phyloP scores from a whole-genome alignment of 2,797 vertebrate genomes.

The Cirrhinus mrigala region DNA sequence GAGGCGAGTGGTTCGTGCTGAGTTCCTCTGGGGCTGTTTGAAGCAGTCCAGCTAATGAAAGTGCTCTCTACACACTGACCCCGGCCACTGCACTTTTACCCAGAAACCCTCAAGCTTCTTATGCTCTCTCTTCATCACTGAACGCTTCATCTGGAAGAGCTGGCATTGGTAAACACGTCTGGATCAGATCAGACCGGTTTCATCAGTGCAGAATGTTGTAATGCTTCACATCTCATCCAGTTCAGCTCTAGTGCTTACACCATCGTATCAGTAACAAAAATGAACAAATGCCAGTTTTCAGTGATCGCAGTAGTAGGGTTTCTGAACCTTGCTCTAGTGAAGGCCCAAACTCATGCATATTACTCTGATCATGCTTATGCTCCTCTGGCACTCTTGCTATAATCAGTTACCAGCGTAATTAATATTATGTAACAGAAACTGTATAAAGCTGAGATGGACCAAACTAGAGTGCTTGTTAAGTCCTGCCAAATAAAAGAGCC shows the following conservation, averaged over 20 bases:
- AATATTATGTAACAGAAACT: too few relatives aligned
- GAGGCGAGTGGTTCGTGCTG: background rate
- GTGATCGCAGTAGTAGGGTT: too few relatives aligned
- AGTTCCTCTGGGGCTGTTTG: background rate
- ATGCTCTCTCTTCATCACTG: background rate
- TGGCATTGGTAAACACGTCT: background rate
- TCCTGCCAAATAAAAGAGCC: too few relatives aligned
- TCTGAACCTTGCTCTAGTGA: background rate
- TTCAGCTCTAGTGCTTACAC: too few relatives aligned
- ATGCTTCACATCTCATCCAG: too few relatives aligned
- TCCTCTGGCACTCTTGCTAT: too few relatives aligned
- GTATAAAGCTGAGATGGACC: too few relatives aligned
- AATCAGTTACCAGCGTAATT: too few relatives aligned
- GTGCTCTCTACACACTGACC: constrained; percentile 3
- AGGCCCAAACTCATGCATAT: too few relatives aligned
- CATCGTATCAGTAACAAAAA: too few relatives aligned
- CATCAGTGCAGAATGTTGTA: background rate
- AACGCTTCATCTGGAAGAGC: background rate
- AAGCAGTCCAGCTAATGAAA: background rate
- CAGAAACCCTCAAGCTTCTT: background rate
- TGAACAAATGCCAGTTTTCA: background rate
- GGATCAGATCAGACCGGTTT: background rate
- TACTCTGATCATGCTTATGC: too few relatives aligned
- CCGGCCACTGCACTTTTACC: background rate
- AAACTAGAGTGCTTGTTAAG: too few relatives aligned